These are phyloP conservation scores for Cochlearius cochlearius DNA, from an alignment of 2,113 vertebrate species.

Conservation along the genomic window DNA sequence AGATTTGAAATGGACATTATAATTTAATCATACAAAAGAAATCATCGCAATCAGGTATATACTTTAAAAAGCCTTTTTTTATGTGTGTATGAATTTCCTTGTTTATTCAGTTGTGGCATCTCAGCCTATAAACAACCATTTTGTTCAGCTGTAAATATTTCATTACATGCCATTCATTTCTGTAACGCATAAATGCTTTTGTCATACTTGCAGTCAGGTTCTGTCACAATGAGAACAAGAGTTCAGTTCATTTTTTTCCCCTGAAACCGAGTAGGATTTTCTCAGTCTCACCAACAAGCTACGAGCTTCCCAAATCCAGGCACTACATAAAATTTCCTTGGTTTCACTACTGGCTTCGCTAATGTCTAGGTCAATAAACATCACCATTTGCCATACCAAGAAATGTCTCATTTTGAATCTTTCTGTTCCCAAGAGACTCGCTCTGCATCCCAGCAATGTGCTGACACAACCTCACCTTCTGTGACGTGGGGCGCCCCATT, in stretches of 20 bases:
- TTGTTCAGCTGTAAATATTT: not conserved
- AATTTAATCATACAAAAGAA: not conserved
- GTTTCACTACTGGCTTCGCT: not conserved
- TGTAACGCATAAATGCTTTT: not conserved
- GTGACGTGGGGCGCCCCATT: accelerated
- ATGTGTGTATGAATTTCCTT: not conserved
- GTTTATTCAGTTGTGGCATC: not conserved
- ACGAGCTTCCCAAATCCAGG: not conserved
- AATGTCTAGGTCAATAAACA: not conserved
- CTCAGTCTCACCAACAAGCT: not conserved
- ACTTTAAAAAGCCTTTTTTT: not conserved
- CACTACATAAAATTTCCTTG: not conserved
- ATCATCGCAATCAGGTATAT: not conserved
- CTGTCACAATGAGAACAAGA: not conserved
- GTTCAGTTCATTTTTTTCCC: not conserved
- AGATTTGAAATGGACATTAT: not conserved
- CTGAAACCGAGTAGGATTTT: not conserved
- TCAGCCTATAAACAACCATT: not conserved
- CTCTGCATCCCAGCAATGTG: not conserved
- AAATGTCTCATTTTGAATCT: not conserved
- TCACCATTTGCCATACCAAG: not conserved
- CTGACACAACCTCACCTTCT: not conserved
- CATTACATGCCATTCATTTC: not conserved
- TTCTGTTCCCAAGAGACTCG: not conserved
- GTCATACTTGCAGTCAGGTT: not conserved